Evolutionary conservation across 2,113 vertebrate genomes (phyloP).

Genomic region (Phalacrocorax pelagicus): DNA sequence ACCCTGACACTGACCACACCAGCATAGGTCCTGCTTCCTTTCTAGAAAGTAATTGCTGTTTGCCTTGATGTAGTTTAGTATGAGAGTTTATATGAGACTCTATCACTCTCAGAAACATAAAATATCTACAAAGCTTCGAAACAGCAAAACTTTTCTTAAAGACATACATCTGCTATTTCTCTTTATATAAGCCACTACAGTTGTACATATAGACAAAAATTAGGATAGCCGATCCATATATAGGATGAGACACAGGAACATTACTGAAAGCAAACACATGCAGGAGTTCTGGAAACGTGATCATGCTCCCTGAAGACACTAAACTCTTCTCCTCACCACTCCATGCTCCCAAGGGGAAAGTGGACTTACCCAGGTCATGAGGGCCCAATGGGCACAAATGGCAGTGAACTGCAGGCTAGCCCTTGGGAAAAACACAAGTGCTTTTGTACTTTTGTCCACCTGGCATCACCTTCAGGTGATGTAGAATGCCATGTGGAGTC

Average conservation of each 20-base stretch:
- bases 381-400: background rate
- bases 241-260: background rate
- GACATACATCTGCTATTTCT: background rate
- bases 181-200: background rate
- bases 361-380: rapidly evolving
- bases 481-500: background rate
- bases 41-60: background rate
- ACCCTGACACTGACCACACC: background rate
- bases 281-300: background rate
- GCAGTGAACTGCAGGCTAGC: background rate
- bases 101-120: background rate
- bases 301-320: background rate
- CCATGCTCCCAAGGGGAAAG: rapidly evolving
- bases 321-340: background rate
- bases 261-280: background rate
- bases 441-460: background rate
- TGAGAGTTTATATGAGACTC: background rate
- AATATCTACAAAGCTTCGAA: background rate
- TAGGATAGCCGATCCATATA: rapidly evolving
- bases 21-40: background rate
- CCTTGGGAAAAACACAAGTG: background rate
- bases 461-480: background rate
- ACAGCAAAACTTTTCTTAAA: background rate
- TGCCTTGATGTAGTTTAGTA: background rate
- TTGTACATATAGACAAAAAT: background rate